Conservation (phyloP, 2,113 vertebrate species). For the Bucco capensis region DNA sequence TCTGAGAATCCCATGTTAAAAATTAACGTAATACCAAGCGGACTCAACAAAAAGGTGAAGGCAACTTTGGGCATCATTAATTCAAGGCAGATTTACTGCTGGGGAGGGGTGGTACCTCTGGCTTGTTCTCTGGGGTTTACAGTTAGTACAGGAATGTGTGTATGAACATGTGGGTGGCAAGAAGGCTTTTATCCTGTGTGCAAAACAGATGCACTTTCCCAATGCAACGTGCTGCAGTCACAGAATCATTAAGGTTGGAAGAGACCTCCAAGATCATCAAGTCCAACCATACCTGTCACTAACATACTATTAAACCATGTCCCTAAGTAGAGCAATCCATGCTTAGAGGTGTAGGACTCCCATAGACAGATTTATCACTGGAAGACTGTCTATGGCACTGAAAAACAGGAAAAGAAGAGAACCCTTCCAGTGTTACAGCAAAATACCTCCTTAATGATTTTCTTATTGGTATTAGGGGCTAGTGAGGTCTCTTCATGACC, state of each 20-base stretch:
- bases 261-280: too few relatives aligned
- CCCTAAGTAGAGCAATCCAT: too few relatives aligned
- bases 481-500: not conserved
- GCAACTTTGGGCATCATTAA: not conserved
- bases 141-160: not conserved
- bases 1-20: not conserved
- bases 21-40: not conserved
- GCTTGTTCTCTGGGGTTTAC: not conserved
- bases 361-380: not conserved
- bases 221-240: not conserved
- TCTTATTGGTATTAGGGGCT: not conserved
- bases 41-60: not conserved
- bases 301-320: too few relatives aligned
- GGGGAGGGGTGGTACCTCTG: not conserved
- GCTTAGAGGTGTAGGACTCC: not conserved
- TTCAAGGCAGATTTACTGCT: not conserved
- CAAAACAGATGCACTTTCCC: fast-evolving
- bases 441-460: not conserved
- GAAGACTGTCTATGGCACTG: not conserved
- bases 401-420: not conserved
- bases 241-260: too few relatives aligned
- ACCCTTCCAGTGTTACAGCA: not conserved
- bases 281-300: too few relatives aligned
- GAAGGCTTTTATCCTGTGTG: not conserved
- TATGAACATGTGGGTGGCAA: not conserved